phyloP scores from a whole-genome alignment of 2,797 vertebrate genomes.

The Hippopotamyrus pictus region DNA sequence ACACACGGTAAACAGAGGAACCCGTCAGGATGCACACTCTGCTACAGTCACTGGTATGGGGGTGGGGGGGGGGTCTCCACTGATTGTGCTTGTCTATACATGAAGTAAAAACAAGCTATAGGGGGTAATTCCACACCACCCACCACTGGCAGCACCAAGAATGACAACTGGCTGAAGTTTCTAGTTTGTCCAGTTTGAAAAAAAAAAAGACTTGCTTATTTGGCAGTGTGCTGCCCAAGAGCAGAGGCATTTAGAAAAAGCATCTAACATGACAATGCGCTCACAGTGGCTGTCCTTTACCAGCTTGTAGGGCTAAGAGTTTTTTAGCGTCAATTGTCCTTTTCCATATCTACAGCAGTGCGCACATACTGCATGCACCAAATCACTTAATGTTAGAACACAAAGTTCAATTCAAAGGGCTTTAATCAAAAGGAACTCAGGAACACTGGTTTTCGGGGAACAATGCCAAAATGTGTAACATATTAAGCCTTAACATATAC shows the following conservation, averaged over 20 bases:
- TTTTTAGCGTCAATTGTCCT: neutral
- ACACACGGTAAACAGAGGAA: neutral
- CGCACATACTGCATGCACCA: neutral
- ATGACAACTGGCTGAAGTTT: neutral
- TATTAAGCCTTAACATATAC: neutral
- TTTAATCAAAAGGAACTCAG: neutral
- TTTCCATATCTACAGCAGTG: neutral
- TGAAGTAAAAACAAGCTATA: neutral
- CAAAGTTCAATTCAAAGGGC: neutral
- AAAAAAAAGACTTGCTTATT: neutral
- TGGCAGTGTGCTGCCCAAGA: neutral
- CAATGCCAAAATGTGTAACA: neutral
- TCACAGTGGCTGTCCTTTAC: neutral
- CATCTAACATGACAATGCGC: neutral
- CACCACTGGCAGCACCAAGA: neutral
- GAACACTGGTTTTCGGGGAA: neutral
- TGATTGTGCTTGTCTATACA: neutral
- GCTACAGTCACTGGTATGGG: neutral
- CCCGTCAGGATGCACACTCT: neutral
- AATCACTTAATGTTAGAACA: neutral
- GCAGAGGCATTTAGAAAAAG: neutral
- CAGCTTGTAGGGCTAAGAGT: neutral
- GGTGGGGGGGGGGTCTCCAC: neutral
- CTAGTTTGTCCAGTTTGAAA: neutral
- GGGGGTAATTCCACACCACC: neutral